Base-by-base conservation (phyloP, 2,113 vertebrate species). In the Centropristis striata region DNA sequence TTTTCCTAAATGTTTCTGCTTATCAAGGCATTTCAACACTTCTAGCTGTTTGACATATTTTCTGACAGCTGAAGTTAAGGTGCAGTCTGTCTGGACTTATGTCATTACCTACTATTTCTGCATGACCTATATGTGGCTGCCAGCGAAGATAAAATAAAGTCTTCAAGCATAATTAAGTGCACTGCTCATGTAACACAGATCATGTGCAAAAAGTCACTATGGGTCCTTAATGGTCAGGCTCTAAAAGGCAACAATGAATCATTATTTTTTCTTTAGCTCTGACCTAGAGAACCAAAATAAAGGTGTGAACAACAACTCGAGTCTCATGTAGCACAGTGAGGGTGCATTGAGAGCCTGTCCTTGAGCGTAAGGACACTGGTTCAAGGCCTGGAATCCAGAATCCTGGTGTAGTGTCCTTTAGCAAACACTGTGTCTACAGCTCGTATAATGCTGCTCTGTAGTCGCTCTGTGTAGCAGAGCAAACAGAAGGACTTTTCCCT, bases 401-500 rank as follows among this genome's bases (percentile, higher is more conserved):
- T 60, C 23, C 47, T 42, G 4, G 9, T 51, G 41, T 49, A 37
- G 49, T 14, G 18, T 67, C 64, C 46, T 58, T 71, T 21, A 58
- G 49, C 16, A 46, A 39, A 44, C 41, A 20, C 14, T 42, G 25
- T 20, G 8, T 61, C 50, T 55, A 44, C 47, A 4, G 50, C 44
- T 28, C 70, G n/a, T 60, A 25, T n/a, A 13, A 7, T 58, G 72
- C 16, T 39, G 25, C 55, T 78, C 27, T 46, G 47, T 57, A 28
- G 12, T 41, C 61, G 50, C 61, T 42, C 32, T 23, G 39, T 53
- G 42, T 8, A 69, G 23, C 9, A 1, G 12, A 68, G 58, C 41
- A 37, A 82, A 66, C 58, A 54, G 75, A 71, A 78, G 47, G 53
- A 66, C 70, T 57, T 80, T 74, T 74, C 42, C 39, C 32, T 50